phyloP scores from a whole-genome alignment of 2,797 vertebrate species.

The Nyctibius grandis region DNA sequence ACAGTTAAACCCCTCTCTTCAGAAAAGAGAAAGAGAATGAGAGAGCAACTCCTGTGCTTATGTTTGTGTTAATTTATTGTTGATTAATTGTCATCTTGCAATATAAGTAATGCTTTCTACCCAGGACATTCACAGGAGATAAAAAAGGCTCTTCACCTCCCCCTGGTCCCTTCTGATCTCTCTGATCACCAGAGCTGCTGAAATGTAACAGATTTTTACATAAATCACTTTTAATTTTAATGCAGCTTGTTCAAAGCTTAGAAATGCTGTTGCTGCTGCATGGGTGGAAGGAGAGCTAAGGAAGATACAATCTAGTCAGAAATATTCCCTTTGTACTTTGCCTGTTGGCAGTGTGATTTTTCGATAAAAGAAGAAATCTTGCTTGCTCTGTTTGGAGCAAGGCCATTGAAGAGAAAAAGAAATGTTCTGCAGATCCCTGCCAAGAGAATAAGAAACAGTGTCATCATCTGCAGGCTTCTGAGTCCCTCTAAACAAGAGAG shows the following conservation, averaged over 20 bases:
- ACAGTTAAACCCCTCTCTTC: not conserved
- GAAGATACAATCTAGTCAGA: not conserved
- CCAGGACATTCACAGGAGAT: not conserved
- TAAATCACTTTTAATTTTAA: constrained; percentile 50
- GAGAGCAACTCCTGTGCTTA: not conserved
- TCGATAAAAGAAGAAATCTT: constrained; percentile 7
- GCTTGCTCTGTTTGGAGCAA: not conserved
- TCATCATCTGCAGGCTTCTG: not conserved
- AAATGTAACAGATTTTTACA: constrained; percentile 29
- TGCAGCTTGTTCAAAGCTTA: constrained; percentile 7
- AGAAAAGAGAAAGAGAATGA: not conserved
- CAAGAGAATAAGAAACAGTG: not conserved
- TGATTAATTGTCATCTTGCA: not conserved
- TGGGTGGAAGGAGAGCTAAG: not conserved
- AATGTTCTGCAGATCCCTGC: not conserved
- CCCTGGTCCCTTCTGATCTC: not conserved
- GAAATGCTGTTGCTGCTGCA: not conserved
- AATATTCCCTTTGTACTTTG: not conserved
- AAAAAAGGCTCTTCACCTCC: not conserved
- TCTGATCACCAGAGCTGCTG: not conserved
- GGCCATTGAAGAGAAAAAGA: not conserved
- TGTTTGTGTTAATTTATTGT: not conserved
- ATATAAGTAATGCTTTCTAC: not conserved
- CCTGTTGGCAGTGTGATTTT: not conserved
- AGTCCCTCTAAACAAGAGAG: not conserved